Evolutionary conservation across 2,888 invertebrate species (phyloP), one percentile per base, ranked within the genome.

Genomic region (Drosophila koepferae): DNA sequence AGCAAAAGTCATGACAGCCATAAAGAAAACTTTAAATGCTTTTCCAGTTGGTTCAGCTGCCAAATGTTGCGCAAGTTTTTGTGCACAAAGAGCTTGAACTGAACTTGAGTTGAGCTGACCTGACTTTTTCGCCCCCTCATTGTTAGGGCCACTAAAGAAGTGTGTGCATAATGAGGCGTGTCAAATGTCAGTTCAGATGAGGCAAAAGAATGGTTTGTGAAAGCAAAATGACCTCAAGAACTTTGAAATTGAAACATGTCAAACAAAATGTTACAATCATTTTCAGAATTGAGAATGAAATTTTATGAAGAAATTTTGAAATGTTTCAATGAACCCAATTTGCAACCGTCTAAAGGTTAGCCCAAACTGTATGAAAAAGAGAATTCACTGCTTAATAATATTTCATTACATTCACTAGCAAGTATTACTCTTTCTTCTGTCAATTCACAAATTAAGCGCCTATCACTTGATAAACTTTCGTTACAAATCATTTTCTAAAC

Each of bases 11-110:
- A 71, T 73, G 74, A 74, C 75, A 61, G 72, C 72, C 66, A 72
- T 82, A 70, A 90, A 69, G 64, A 71, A 72, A 83, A 90, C 86
- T 88, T 83, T 71, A 90, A 83, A 83, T 88, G 86, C 66, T 72
- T 79, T 85, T 77, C 46, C 48, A 41, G 63, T 49, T 60, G 76
- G 76, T 80, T 85, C 88, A 77, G 77, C 67, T 56, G 67, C 63
- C 68, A 85, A 83, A 88, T 90, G 90, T 75, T 79, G 64, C 65
- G 67, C 70, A 83, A 88, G 69, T 67, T 81, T 69, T 70, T 16
- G 20, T 63, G 28, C 48, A 56, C 51, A 65, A 66, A 41, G 48
- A 59, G 63, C 64, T 56, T 36, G 40, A 58, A 65, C 61, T 51
- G 58, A 49, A 34, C 49, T 55, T 28, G 38, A 34, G 34, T 34